Percentiles rank a stretch among this genome's conserved stretches.
Evolutionary conservation across 2,888 invertebrate species (phyloP).

Genomic region (Watsonalla cultraria): DNA sequence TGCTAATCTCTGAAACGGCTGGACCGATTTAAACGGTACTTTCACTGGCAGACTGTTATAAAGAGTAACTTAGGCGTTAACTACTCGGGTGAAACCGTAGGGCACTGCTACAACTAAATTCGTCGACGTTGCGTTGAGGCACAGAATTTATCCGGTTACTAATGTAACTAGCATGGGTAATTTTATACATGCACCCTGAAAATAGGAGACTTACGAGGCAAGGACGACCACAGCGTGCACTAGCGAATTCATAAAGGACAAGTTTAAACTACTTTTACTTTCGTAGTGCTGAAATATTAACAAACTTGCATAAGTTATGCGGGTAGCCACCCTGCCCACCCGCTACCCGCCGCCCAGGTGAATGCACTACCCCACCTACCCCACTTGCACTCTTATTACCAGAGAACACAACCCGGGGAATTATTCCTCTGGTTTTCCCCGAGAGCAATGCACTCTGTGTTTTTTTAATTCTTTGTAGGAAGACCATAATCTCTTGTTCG

Average conservation of each 20-base stretch:
- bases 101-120: too few species aligned
- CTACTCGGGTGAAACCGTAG: too few species aligned
- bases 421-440: constrained; percentile 28
- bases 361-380: constrained; percentile 45
- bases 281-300: constrained; percentile 68
- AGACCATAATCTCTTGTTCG: constrained; percentile 11
- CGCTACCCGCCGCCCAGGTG: constrained; percentile 37
- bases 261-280: constrained; percentile 59
- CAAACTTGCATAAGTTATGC: constrained; percentile 70
- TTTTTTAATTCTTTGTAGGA: constrained; percentile 33
- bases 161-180: too few species aligned
- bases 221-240: constrained; percentile 8
- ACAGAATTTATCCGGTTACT: too few species aligned
- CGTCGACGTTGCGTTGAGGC: too few species aligned
- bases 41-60: too few species aligned
- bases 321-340: constrained; percentile 9
- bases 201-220: neutral
- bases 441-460: constrained; percentile 39
- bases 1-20: too few species aligned
- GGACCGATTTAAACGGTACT: too few species aligned
- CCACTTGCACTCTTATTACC: constrained; percentile 31
- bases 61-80: too few species aligned
- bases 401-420: constrained; percentile 21
- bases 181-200: neutral
- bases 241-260: constrained; percentile 18